phyloP scores from a whole-genome alignment of 2,888 invertebrate genomes.

The Acanthosepion esculentum region DNA sequence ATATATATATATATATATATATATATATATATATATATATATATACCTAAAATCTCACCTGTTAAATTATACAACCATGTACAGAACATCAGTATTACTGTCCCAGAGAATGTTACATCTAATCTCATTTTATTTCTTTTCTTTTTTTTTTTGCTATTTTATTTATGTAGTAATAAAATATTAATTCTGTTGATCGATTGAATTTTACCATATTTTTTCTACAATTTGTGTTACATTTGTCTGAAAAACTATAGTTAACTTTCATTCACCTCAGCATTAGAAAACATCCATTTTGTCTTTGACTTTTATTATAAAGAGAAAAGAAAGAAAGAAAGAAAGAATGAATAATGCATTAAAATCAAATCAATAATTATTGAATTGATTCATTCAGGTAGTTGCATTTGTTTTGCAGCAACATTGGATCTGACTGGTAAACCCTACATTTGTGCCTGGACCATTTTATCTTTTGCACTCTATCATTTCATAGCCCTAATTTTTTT shows the following conservation, averaged over 20 bases:
- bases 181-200: not conserved
- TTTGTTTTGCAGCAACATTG: constrained; percentile 4
- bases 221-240: not conserved
- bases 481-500: not conserved
- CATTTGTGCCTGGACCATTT: not conserved
- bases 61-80: not conserved
- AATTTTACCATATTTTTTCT: not conserved
- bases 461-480: not conserved
- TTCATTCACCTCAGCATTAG: not conserved
- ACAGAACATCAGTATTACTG: not conserved
- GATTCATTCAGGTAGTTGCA: not conserved
- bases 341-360: not conserved
- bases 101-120: not conserved
- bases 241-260: not conserved
- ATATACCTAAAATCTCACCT: not conserved
- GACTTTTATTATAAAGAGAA: not conserved
- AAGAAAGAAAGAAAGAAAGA: not conserved
- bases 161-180: not conserved
- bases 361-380: not conserved
- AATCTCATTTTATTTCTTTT: not conserved
- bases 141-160: not conserved
- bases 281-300: not conserved
- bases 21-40: too few species aligned
- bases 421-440: not conserved
- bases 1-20: too few species aligned